Evolutionary conservation across 2,113 vertebrate species (phyloP), one percentile per base, ranked within the genome.

Genomic region (Malurus alboscapulatus): DNA sequence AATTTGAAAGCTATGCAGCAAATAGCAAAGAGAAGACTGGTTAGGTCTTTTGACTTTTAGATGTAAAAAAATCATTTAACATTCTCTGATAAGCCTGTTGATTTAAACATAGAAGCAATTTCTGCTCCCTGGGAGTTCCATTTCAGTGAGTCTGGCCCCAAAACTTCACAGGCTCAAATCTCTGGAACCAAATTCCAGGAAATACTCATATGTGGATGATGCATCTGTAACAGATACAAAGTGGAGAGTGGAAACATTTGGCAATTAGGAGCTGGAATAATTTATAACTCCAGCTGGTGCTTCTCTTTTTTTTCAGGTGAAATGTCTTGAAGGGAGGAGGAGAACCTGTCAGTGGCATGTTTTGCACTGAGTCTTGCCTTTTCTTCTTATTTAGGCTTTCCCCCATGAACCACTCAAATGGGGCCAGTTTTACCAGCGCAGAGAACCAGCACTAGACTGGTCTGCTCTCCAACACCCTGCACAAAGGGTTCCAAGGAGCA

Each of bases 141-240:
- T 74, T 79, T 78, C 66, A 61, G 66, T 82, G 63, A 87, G 54
- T 62, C 89, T 97, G 95, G 89, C 76, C 81, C 68, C 82, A 92
- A 83, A 95, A 85, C 94, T 95, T 95, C 84, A 85, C 82, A 95
- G 72, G 68, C 90, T 96, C 79, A 87, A 96, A 96, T 94, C 88
- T 91, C 93, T 94, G 84, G 76, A 96, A 96, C 44, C 24, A 90
- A 85, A 91, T 96, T 95, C 91, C 95, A 93, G 93, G 92, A 95
- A 95, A 95, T 79, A 53, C 87, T 93, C 87, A 73, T 90, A 93
- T 94, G 89, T 66, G 69, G 68, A 92, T 95, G 89, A 96, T 92
- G 77, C 92, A 96, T 94, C 87, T 94, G 87, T 75, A 96, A 94
- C 88, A 94, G 92, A 94, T 80, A 95, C 66, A 94, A 84, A 90